These are phyloP conservation scores for Pelochelys cantorii DNA, from an alignment of 2,797 vertebrate species.

Conservation along the genomic window DNA sequence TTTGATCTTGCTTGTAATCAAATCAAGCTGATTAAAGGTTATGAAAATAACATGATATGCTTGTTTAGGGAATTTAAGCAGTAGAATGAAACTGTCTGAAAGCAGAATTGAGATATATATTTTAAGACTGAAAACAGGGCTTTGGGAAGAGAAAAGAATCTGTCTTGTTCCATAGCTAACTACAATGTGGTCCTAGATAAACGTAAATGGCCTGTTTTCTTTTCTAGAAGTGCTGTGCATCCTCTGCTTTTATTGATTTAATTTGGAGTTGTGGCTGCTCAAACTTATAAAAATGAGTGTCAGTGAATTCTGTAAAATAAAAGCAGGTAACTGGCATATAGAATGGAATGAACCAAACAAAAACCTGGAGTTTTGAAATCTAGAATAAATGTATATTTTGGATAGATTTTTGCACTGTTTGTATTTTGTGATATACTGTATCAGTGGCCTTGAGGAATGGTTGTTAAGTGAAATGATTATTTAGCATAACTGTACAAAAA, in stretches of 20 bases:
- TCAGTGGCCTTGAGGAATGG: background rate
- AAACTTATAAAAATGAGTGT: background rate
- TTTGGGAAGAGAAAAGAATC: slow-evolving; percentile 20
- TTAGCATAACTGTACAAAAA: background rate
- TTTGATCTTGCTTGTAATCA: slow-evolving; percentile 38
- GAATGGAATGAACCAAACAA: background rate
- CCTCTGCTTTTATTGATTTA: slow-evolving; percentile 34
- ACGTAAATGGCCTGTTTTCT: background rate
- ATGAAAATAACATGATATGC: background rate
- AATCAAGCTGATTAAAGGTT: slow-evolving; percentile 39
- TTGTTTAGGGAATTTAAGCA: slow-evolving; percentile 26
- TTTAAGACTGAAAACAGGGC: slow-evolving; percentile 16
- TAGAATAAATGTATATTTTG: background rate
- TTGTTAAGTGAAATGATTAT: background rate
- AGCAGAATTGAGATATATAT: slow-evolving; percentile 1
- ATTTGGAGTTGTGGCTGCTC: background rate
- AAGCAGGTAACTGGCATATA: background rate
- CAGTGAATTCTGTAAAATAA: background rate
- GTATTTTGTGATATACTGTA: background rate
- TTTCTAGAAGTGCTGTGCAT: slow-evolving; percentile 17
- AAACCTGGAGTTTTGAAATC: background rate
- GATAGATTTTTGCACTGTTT: background rate
- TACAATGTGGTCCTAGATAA: background rate
- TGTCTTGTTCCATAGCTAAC: slow-evolving; percentile 40
- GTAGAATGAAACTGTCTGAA: slow-evolving; percentile 11